A percentile compares a stretch with the other conserved stretches of the same genome.
Conservation (phyloP, 1,140 invertebrate genomes). For the Meloidogyne floridensis region DNA sequence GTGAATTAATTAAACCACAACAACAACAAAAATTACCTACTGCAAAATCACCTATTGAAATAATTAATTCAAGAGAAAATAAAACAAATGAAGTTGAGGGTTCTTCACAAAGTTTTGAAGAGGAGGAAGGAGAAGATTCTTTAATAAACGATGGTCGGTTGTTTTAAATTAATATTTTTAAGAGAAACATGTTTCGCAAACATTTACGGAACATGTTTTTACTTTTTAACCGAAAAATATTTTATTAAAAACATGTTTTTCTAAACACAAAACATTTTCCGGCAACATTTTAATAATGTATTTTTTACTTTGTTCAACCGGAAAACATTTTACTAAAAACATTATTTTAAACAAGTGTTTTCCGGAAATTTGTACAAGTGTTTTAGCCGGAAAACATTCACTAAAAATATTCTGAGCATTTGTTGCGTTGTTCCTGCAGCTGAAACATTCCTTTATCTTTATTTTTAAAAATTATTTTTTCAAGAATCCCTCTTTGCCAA, state of each 20-base stretch:
- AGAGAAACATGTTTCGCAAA: background rate
- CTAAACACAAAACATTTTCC: too few species aligned
- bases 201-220: background rate
- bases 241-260: too few species aligned
- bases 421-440: too few species aligned
- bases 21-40: conserved; percentile 35
- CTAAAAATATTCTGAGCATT: too few species aligned
- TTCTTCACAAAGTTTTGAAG: conserved; percentile 10
- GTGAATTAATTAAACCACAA: conserved; percentile 66
- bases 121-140: background rate
- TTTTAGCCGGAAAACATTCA: background rate
- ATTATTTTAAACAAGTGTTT: background rate
- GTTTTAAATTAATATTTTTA: background rate
- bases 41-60: conserved; percentile 65
- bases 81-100: conserved; percentile 23
- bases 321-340: too few species aligned
- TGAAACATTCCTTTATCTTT: too few species aligned
- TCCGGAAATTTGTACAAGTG: too few species aligned
- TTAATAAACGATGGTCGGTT: background rate
- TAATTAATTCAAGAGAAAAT: conserved; percentile 42
- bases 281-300: too few species aligned
- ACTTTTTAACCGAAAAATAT: too few species aligned
- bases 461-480: background rate
- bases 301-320: too few species aligned
- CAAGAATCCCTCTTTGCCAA: conserved; percentile 66